Evolutionary conservation across 2,888 invertebrate species (phyloP).

Genomic region (Hirtodrosophila histrioides): DNA sequence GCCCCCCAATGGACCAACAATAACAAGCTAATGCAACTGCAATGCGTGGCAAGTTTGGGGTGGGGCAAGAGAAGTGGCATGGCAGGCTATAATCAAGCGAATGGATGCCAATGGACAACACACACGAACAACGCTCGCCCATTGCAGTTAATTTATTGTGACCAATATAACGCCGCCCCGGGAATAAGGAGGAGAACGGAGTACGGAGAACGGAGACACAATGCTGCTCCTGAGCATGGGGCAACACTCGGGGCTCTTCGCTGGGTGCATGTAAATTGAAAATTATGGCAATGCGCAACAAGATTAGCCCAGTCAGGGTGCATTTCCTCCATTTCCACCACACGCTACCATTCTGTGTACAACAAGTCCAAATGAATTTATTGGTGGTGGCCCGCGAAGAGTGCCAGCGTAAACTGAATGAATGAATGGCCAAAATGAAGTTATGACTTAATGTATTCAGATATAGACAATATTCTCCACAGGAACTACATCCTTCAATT

Average conservation of each 20-base stretch:
- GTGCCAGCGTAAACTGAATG: slow-evolving; percentile 61
- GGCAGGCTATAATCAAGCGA: slow-evolving; percentile 66
- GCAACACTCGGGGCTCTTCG: slow-evolving; percentile 19
- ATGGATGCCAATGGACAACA: slow-evolving; percentile 52
- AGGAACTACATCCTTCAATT: no score
- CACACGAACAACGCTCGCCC: slow-evolving; percentile 29
- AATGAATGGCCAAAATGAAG: slow-evolving; percentile 59
- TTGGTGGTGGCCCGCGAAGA: slow-evolving; percentile 47
- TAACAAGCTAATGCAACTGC: slow-evolving; percentile 74
- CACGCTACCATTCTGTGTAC: no score
- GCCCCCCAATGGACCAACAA: slow-evolving; percentile 42
- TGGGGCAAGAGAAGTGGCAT: slow-evolving; percentile 6
- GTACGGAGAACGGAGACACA: slow-evolving; percentile 28
- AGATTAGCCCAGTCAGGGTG: slow-evolving; percentile 65
- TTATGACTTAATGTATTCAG: slow-evolving; percentile 72
- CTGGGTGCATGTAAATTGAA: slow-evolving; percentile 74
- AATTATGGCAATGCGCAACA: slow-evolving; percentile 80
- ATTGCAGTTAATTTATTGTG: slow-evolving; percentile 64
- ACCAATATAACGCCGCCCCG: slow-evolving; percentile 49
- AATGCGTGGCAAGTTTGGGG: slow-evolving; percentile 20
- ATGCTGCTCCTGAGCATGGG: neutral
- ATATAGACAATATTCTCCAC: slow-evolving; percentile 14
- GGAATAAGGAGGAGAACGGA: slow-evolving; percentile 24
- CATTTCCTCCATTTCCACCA: slow-evolving; percentile 17
- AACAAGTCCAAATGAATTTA: slow-evolving; percentile 67